Conservation (phyloP, 30 jellyfish, hydroid and myxozoan genomes). For the Rhopilema esculentum region DNA sequence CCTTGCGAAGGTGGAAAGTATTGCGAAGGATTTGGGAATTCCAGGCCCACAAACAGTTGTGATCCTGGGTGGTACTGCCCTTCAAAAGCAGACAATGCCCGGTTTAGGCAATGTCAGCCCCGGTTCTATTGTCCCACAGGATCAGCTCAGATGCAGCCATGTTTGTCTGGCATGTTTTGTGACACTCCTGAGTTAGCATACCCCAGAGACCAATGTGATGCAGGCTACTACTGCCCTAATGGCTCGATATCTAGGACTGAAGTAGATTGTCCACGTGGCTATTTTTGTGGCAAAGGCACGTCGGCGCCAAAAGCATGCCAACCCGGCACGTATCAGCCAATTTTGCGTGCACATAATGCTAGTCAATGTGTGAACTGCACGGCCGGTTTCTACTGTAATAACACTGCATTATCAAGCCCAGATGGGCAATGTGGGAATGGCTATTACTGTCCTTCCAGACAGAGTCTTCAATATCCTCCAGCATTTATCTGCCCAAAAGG, state of each 20-base stretch:
- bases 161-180: constrained; percentile 88
- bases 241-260: constrained; percentile 78
- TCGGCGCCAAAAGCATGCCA: constrained; percentile 83
- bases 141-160: constrained; percentile 80
- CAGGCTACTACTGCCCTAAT: constrained; percentile 96
- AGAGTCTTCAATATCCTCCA: constrained; percentile 67
- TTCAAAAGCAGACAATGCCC: constrained; percentile 67
- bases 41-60: constrained; percentile 80
- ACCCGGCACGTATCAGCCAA: constrained; percentile 80
- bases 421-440: constrained; percentile 80
- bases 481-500: constrained; percentile 84
- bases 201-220: constrained; percentile 82
- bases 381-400: constrained; percentile 85
- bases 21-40: constrained; percentile 92
- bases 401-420: constrained; percentile 74
- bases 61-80: constrained; percentile 96
- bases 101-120: constrained; percentile 63
- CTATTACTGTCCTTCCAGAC: constrained; percentile 94
- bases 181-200: constrained; percentile 63
- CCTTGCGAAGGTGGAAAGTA: constrained; percentile 85
- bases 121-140: constrained; percentile 91
- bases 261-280: constrained; percentile 79
- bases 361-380: constrained; percentile 85
- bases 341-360: constrained; percentile 56
- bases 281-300: constrained; percentile 80